phyloP scores from a whole-genome alignment of 2,888 invertebrate genomes.

The Proisotoma minuta region DNA sequence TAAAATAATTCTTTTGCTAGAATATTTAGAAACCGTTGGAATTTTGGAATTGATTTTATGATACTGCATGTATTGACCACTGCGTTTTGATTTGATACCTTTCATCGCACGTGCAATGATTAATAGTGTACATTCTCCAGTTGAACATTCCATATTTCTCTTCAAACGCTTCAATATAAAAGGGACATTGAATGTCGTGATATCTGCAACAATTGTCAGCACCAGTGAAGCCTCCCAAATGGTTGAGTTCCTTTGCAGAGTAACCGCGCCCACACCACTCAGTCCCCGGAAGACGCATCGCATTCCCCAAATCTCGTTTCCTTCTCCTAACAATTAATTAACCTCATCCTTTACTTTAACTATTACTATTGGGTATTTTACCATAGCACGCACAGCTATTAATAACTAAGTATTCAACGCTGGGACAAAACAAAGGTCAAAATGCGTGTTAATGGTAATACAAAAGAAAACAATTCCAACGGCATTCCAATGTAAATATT shows the following conservation, averaged over 20 bases:
- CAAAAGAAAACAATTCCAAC: no score
- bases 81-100: conserved; percentile 59
- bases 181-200: conserved; percentile 79
- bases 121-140: conserved; percentile 81
- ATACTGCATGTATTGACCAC: no score
- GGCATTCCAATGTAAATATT: no score
- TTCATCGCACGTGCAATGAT: conserved; percentile 88
- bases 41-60: no score
- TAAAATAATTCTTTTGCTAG: neutral
- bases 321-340: no score
- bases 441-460: no score
- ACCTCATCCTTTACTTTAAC: no score
- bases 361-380: no score
- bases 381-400: no score
- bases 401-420: no score
- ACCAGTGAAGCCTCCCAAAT: conserved; percentile 74
- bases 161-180: conserved; percentile 76
- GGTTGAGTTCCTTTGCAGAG: conserved; percentile 71
- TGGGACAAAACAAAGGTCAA: no score
- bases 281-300: conserved; percentile 80
- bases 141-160: conserved; percentile 81
- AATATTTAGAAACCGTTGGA: no score
- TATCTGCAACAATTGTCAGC: conserved; percentile 77
- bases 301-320: conserved; percentile 58
- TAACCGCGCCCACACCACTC: conserved; percentile 91